phyloP scores from a whole-genome alignment of 2,113 vertebrate genomes.

The Micronycteris hirsuta region DNA sequence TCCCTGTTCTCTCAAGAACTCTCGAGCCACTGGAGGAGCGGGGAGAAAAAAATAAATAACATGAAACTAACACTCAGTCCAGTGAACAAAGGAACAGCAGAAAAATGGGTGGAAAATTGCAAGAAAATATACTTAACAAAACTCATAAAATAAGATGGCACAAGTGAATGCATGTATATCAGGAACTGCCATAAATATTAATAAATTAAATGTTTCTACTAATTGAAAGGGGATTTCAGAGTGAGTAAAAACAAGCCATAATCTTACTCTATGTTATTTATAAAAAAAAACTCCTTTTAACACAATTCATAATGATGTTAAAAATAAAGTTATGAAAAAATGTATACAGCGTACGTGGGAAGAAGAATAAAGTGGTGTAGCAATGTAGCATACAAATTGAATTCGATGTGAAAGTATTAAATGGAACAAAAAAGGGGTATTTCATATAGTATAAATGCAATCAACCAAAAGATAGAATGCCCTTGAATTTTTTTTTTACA shows the following conservation, averaged over 20 bases:
- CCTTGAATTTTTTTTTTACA: neutral
- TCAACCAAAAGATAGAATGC: neutral
- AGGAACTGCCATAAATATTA: neutral
- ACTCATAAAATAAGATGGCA: neutral
- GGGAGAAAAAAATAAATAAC: neutral
- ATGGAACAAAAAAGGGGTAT: neutral
- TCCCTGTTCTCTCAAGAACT: neutral
- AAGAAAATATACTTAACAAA: neutral
- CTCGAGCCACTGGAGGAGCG: neutral
- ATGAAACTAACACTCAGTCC: neutral
- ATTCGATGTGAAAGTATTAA: neutral
- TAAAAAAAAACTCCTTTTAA: neutral
- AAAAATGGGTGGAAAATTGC: neutral
- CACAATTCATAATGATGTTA: neutral
- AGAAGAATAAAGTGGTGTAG: neutral
- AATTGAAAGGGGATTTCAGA: neutral
- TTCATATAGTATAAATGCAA: neutral
- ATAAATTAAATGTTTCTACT: neutral
- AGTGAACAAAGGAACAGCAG: neutral
- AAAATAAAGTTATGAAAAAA: neutral
- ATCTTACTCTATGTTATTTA: neutral
- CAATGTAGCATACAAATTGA: neutral
- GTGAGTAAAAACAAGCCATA: neutral
- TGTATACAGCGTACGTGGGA: neutral
- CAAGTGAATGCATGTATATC: neutral